Base-by-base conservation (phyloP, 1,140 invertebrate species). In the Drosophila nigrodunni region DNA sequence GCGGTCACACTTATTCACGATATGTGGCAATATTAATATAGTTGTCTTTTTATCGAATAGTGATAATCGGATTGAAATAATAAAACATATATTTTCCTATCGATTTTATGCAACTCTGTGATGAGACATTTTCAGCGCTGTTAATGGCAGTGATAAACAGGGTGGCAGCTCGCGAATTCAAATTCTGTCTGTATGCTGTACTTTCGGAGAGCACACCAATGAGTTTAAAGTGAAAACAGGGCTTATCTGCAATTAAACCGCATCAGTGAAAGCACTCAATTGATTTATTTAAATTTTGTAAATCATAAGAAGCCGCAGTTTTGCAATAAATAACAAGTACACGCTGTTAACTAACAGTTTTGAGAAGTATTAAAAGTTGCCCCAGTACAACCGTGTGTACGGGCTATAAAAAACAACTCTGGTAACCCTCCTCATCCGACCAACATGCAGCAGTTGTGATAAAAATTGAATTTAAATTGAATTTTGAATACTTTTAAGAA, bases 391-490 rank as follows among this genome's bases (percentile, higher is more conserved):
- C 71, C 65, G 41, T 74, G 71, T 60, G 49, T 57, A 55, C 61
- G 41, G 25, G 18, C 41, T 47, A 70, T 21, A 61, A 59, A 30
- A 60, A 74, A 57, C 72, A 70, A 74, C 72, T 69, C 62, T 65
- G 62, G 72, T 69, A 74, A 74, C 66, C 65, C 62, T 65, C 41
- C 39, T 74, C 65, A 35, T 62, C 58, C 30, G 39, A 55, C 43
- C 66, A 74, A 74, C 58, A 74, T 74, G 58, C 72, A 74, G 72
- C 72, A 74, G 72, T 74, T 74, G 66, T 62, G 50, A 64, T 65
- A 65, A 65, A 65, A 65, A 62, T 74, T 70, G 67, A 37, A 70
- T 74, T 74, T 74, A 70, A 74, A 70, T 74, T 74, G 49, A 58
- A 39, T 74, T 74, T 74, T 74, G 72, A 74, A 74, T 62, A 62